A percentile compares a stretch with the other conserved stretches of the same genome.
Conservation (phyloP, 64 coral and sea anemone genomes). For the Trachythela sp. region DNA sequence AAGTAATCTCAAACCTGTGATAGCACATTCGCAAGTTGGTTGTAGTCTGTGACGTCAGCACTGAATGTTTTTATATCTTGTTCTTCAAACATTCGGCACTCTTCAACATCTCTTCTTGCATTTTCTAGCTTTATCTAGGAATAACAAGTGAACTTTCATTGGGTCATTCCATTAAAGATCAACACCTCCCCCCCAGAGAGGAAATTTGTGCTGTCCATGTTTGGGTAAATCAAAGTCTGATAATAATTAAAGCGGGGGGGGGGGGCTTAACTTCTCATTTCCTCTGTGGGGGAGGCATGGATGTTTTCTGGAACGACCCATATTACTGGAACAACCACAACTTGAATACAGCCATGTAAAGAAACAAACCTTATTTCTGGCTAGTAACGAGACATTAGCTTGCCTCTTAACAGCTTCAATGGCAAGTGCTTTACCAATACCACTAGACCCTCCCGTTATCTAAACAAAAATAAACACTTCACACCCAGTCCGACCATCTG, state of each 20-base stretch:
- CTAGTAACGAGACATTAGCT: constrained; percentile 76
- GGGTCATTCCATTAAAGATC: background rate
- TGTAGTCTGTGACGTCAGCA: background rate
- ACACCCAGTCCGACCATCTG: no score
- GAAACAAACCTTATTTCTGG: constrained; percentile 77
- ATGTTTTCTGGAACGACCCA: no score
- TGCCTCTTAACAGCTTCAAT: constrained; percentile 58
- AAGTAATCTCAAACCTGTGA: background rate
- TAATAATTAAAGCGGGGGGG: no score
- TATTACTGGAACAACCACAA: no score
- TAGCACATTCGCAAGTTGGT: background rate
- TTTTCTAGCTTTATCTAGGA: constrained; percentile 64
- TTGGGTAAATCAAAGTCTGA: no score
- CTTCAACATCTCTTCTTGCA: constrained; percentile 55
- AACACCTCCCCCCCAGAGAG: background rate
- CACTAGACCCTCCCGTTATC: constrained; percentile 90
- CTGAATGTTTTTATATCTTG: constrained; percentile 40
- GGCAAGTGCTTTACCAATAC: constrained; percentile 80
- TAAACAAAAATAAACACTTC: constrained; percentile 31
- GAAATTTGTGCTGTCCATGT: background rate
- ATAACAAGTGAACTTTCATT: constrained; percentile 1
- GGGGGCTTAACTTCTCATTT: no score
- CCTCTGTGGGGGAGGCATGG: no score
- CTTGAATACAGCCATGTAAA: background rate
- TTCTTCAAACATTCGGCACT: constrained; percentile 47